Evolutionary conservation across 2,888 invertebrate genomes (phyloP), one percentile per base, ranked within the genome.

Genomic region (Epinotia demarniana): DNA sequence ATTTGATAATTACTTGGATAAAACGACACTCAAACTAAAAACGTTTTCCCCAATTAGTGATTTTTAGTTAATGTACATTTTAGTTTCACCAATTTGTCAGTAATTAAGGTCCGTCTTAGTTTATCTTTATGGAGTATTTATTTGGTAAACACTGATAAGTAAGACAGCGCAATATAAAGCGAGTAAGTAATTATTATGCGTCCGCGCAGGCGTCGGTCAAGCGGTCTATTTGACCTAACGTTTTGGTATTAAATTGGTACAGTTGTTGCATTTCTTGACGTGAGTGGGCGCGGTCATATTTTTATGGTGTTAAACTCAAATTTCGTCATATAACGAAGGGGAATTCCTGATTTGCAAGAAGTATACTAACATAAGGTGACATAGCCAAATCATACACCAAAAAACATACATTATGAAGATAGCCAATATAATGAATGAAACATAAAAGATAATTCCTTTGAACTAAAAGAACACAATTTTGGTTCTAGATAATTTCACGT

Each of bases 51-150:
- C 78, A 75, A 77, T 77, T 78, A 79, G 77, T 77, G 77, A 79
- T 77, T 78, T 79, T 55, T 43, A 80, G 79, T 84, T 81, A 83
- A 66, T 66, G 85, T 82, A 82, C 75, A 78, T 83, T 81, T 83
- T 78, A 78, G 79, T 80, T 82, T 84, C 80, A 79, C 83, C 87
- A 88, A 89, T 90, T 90, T 89, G 89, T 90, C 88, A 87, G 84
- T 88, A 89, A 89, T 90, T 89, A 90, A 82, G 80, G 80, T 80
- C 68, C 68, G 64, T 83, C 84, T 86, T 80, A 80, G 77, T 80
- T 87, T 87, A 89, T 89, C 87, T 89, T 87, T 86, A 89, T 87
- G 78, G 78, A 80, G 80, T 81, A 85, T 87, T 87, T 86, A 85
- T 84, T 84, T 81, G 80, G 81, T 86, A 83, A 86, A 85, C 84